Evolutionary conservation across 2,113 vertebrate genomes (phyloP), one percentile per base, ranked within the genome.

Genomic region (Heliornis fulica): DNA sequence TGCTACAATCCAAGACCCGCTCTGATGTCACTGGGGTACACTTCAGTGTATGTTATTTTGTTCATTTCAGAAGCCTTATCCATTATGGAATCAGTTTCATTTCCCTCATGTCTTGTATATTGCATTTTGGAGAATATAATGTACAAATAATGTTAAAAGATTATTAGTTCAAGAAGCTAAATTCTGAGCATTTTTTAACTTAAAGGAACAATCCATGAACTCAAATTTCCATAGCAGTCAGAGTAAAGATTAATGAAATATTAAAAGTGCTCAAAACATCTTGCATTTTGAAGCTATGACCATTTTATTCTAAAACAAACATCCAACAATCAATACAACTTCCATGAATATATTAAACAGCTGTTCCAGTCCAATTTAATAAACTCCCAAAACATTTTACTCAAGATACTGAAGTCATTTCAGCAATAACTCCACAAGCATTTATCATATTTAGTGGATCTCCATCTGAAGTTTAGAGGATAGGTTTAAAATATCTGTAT

Each of bases 271-370:
- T 68, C 40, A 48, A 93, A 93, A 94, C 15, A 79, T 93, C 88
- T 93, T 94, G 43, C 51, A 64, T 91, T 95, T 93, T 93, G 64
- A 90, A 92, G 64, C 13, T 65, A 71, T 86, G 85, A 81, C 60
- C 46, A 72, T 84, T 90, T 90, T 43, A 93, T 80, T 93, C 56
- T 86, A 89, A 84, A 43, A 68, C 56, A 90, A 93, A 71, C 15
- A 90, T 54, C 20, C 54, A 40, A 75, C 86, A 94, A 89, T 93
- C 92, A 66, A 96, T 96, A 78, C 31, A 92, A 56, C 22, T 36
- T 68, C 93, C 90, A 94, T 92, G 68, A 94, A 93, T 95, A 91
- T 83, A 96, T 95, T 83, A 96, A 96, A 87, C 6, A 64, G 59
- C 76, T 68, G 29, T 65, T 93, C 60, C 69, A 94, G 45, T 89